phyloP scores from a whole-genome alignment of 2,888 invertebrate species.

The Drosophila differens region DNA sequence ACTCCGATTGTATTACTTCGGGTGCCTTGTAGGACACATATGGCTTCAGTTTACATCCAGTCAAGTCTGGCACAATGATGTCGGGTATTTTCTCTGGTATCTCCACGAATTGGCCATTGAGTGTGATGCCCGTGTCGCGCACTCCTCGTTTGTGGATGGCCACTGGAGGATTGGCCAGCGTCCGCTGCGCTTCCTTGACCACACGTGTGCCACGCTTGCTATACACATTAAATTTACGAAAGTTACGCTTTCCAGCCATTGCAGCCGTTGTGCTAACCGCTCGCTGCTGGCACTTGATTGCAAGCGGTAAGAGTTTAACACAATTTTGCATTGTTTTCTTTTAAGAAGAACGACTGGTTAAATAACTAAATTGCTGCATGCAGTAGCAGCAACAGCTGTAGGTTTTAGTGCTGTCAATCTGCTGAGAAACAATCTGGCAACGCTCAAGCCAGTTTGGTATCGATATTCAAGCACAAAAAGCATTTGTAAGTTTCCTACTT shows the following conservation, averaged over 20 bases:
- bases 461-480: conserved; percentile 8
- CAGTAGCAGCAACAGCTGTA: conserved; percentile 46
- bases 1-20: conserved; percentile 91
- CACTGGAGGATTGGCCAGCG: conserved; percentile 87
- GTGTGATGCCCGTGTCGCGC: conserved; percentile 87
- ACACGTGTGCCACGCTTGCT: conserved; percentile 91
- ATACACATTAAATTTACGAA: conserved; percentile 91
- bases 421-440: conserved; percentile 13
- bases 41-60: conserved; percentile 93
- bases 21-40: conserved; percentile 95
- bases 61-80: conserved; percentile 95
- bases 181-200: conserved; percentile 87
- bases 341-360: conserved; percentile 41
- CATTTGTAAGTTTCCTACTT: conserved; percentile 23
- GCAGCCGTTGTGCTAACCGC: conserved; percentile 86
- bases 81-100: conserved; percentile 97
- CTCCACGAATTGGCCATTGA: conserved; percentile 87
- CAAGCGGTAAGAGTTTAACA: conserved; percentile 62
- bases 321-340: conserved; percentile 68
- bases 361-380: conserved; percentile 59
- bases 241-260: conserved; percentile 91
- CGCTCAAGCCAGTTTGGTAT: conserved; percentile 5
- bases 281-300: conserved; percentile 63
- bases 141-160: conserved; percentile 91
- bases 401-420: conserved; percentile 6